Evolutionary conservation across 2,113 vertebrate genomes (phyloP).

Genomic region (Tragelaphus strepsiceros): DNA sequence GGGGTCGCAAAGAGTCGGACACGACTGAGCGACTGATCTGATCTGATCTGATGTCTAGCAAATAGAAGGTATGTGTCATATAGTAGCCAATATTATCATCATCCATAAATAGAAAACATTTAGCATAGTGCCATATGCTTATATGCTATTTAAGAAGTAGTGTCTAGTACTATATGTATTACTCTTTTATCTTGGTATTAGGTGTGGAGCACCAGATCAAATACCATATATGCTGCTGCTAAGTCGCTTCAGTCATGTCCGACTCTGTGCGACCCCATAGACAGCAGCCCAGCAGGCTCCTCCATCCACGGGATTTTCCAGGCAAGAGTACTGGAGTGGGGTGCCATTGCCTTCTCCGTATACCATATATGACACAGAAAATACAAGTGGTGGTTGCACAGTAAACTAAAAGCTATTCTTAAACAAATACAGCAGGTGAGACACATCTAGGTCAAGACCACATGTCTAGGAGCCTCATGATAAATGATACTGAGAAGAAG

Average conservation of each 20-base stretch:
- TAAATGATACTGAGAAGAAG: neutral
- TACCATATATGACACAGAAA: neutral
- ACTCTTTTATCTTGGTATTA: neutral
- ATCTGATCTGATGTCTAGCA: neutral
- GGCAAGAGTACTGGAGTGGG: too few species aligned
- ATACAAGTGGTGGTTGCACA: neutral
- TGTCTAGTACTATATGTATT: neutral
- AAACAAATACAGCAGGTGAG: neutral
- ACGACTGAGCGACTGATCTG: too few species aligned
- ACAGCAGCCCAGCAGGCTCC: too few species aligned
- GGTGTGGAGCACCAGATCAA: neutral
- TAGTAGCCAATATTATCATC: neutral
- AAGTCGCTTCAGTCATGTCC: too few species aligned
- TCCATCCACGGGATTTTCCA: too few species aligned
- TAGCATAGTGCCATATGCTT: neutral
- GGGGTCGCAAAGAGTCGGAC: too few species aligned
- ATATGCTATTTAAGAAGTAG: neutral
- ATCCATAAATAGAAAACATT: neutral
- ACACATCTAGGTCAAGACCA: neutral
- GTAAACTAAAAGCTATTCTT: neutral
- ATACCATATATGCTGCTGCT: neutral
- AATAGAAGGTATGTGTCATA: neutral
- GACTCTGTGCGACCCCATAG: too few species aligned
- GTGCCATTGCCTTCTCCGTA: too few species aligned
- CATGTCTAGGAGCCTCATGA: rapidly evolving